Conservation (phyloP, 1,140 invertebrate species). For the Radopholus similis region DNA sequence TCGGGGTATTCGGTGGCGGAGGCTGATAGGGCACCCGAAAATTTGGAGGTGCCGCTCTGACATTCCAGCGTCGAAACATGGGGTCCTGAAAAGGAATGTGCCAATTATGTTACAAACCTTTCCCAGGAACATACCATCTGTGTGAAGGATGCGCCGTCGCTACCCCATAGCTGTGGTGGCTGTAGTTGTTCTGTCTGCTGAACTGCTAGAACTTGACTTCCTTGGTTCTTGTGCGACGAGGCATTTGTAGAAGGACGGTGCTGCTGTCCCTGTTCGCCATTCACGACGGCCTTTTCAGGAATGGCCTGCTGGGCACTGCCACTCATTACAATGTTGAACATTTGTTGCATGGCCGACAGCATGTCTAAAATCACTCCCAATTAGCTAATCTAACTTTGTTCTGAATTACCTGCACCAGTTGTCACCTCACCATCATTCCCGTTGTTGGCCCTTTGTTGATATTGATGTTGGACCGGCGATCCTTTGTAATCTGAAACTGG, state of each 20-base stretch:
- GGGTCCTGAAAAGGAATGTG: constrained; percentile 18
- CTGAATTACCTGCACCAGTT: constrained; percentile 8
- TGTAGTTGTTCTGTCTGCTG: background rate
- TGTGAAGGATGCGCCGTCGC: constrained; percentile 19
- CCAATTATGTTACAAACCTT: background rate
- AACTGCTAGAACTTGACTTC: background rate
- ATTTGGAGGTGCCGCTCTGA: constrained; percentile 29
- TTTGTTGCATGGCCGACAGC: constrained; percentile 27
- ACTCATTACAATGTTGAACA: constrained; percentile 24
- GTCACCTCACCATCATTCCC: background rate
- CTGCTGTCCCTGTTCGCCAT: background rate
- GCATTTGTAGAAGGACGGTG: background rate
- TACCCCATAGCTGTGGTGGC: constrained; percentile 30
- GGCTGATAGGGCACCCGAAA: constrained; percentile 29
- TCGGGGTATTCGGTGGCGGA: constrained; percentile 11
- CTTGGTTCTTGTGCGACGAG: background rate
- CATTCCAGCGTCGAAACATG: constrained; percentile 34
- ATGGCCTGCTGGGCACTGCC: background rate
- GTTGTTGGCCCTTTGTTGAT: constrained; percentile 7
- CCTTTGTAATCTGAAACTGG: constrained; percentile 4
- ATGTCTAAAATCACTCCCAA: constrained; percentile 8
- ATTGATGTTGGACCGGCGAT: constrained; percentile 11
- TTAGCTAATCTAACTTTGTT: no score
- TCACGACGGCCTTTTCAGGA: constrained; percentile 3
- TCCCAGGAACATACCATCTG: background rate